Evolutionary conservation across 1,140 invertebrate genomes (phyloP).

Genomic region (Nixonia krombeini): DNA sequence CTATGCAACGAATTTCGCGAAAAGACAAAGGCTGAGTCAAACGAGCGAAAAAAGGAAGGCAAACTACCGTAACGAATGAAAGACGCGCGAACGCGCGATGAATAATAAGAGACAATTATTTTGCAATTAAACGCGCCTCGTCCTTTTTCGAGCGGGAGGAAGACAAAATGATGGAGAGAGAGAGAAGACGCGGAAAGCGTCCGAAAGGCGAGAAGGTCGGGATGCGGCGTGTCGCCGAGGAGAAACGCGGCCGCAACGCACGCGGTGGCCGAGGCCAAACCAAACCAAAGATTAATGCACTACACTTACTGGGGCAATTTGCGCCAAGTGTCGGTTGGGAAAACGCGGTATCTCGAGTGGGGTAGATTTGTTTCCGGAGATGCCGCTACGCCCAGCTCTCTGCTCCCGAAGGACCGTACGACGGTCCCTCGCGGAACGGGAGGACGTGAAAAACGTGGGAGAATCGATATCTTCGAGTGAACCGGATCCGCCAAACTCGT

Average conservation of each 20-base stretch:
- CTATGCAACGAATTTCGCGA: too few species aligned
- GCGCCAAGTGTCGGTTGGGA: constrained; percentile 63
- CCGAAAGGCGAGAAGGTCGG: constrained; percentile 43
- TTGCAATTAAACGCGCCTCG: too few species aligned
- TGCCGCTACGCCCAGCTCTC: constrained; percentile 14
- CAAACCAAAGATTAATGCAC: constrained; percentile 73
- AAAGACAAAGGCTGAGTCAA: too few species aligned
- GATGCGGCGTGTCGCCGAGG: constrained; percentile 51
- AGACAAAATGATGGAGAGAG: constrained; percentile 25
- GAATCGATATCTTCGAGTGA: constrained; percentile 12
- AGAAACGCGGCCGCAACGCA: constrained; percentile 52
- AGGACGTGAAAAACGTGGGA: constrained; percentile 26
- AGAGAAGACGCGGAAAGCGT: constrained; percentile 32
- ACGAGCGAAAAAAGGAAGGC: too few species aligned
- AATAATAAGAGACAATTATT: too few species aligned
- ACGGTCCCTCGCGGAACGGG: constrained; percentile 20
- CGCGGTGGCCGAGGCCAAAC: constrained; percentile 49
- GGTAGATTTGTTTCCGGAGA: constrained; percentile 40
- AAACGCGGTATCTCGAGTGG: constrained; percentile 42
- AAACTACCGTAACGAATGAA: too few species aligned
- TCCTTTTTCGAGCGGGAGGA: neutral
- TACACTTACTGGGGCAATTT: constrained; percentile 71
- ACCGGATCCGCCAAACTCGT: neutral
- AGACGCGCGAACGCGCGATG: too few species aligned
- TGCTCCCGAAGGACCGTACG: constrained; percentile 30